Percentiles rank a stretch among this genome's conserved stretches.
Conservation (phyloP, 2,113 vertebrate species). For the Psittacara wagleri region DNA sequence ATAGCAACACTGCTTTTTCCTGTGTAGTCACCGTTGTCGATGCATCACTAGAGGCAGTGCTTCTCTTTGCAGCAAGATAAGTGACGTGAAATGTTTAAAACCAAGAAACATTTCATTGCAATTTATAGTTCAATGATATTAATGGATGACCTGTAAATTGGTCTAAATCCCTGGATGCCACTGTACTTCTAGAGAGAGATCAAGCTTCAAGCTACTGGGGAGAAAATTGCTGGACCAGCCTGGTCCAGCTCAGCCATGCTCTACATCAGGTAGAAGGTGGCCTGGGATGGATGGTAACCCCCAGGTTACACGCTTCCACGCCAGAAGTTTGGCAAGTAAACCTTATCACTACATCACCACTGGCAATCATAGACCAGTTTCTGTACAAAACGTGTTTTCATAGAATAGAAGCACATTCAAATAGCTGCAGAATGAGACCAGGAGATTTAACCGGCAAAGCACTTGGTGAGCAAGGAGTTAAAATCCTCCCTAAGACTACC, state of each 20-base stretch:
- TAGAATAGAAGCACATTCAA: background rate
- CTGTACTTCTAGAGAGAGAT: background rate
- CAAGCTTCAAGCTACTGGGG: background rate
- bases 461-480: constrained; percentile 37
- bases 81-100: background rate
- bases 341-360: background rate
- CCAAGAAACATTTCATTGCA: background rate
- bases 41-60: background rate
- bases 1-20: background rate
- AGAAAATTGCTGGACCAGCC: background rate
- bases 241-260: background rate
- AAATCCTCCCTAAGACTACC: constrained; percentile 20
- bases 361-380: background rate
- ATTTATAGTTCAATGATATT: background rate
- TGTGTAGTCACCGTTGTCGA: background rate
- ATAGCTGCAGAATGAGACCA: background rate
- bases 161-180: background rate
- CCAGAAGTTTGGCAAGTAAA: background rate
- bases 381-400: background rate
- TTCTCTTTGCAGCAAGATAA: background rate
- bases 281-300: background rate
- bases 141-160: background rate
- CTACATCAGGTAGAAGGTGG: background rate
- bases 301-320: background rate
- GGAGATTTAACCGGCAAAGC: background rate